phyloP scores from a whole-genome alignment of 2,888 invertebrate genomes.

The Watsonalla cultraria region DNA sequence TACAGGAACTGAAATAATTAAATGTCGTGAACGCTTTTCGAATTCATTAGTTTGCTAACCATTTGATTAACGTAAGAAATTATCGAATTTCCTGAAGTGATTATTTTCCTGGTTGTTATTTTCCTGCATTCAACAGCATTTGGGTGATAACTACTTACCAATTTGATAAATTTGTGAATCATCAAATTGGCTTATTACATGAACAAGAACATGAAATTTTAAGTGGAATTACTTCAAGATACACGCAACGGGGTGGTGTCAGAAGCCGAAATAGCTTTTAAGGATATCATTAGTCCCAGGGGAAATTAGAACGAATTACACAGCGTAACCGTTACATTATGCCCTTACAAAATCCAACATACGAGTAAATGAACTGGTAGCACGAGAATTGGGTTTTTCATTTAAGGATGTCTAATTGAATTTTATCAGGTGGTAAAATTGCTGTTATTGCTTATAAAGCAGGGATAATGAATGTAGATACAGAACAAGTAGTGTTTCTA shows the following conservation, averaged over 20 bases:
- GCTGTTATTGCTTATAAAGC: too few relatives aligned
- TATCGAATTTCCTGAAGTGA: too few relatives aligned
- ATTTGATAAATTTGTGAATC: conserved; percentile 14
- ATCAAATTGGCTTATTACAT: conserved; percentile 26
- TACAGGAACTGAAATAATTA: too few relatives aligned
- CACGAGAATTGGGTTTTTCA: conserved; percentile 18
- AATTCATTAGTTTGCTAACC: too few relatives aligned
- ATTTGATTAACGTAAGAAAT: too few relatives aligned
- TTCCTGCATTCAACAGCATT: neutral
- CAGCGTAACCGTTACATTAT: conserved; percentile 31
- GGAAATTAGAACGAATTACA: conserved; percentile 69
- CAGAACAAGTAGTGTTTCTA: neutral
- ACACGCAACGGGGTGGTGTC: conserved; percentile 29
- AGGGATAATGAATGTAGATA: neutral
- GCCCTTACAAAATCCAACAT: conserved; percentile 19
- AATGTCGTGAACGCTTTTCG: too few relatives aligned
- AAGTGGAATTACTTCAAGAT: conserved; percentile 29
- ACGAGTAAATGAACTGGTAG: conserved; percentile 12
- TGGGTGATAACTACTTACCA: neutral
- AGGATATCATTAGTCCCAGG: conserved; percentile 60
- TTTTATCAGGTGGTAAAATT: neutral
- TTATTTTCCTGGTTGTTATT: neutral
- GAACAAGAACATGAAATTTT: conserved; percentile 20
- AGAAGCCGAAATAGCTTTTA: conserved; percentile 54
- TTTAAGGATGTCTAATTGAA: conserved; percentile 5